Conservation (phyloP, 2,888 invertebrate species). For the Gnatocerus cornutus region DNA sequence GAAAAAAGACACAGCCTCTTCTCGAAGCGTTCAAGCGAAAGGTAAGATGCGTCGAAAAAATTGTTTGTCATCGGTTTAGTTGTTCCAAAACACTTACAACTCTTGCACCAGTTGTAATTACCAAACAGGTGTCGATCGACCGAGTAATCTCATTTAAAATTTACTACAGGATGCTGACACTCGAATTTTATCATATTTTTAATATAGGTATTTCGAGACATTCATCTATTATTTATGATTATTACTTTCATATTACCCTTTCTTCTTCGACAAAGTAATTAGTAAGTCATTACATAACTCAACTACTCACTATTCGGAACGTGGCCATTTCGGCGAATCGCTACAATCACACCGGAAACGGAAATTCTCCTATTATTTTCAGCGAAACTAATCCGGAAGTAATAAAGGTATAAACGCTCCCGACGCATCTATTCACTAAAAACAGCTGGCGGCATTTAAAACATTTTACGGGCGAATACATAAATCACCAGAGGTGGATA, state of each 20-base stretch:
- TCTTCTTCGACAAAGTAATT: conserved; percentile 9
- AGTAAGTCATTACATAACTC: conserved; percentile 6
- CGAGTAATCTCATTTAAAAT: conserved; percentile 34
- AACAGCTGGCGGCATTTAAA: conserved; percentile 33
- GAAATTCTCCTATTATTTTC: conserved; percentile 31
- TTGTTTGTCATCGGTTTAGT: conserved; percentile 40
- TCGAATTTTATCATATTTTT: conserved; percentile 48
- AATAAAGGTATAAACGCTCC: conserved; percentile 54
- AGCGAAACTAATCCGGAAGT: conserved; percentile 55
- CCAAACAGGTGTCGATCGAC: conserved; percentile 37
- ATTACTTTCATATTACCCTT: conserved; percentile 13
- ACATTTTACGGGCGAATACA: conserved; percentile 14
- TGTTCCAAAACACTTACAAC: conserved; percentile 25
- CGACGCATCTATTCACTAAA: conserved; percentile 32
- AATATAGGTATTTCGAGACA: conserved; percentile 35
- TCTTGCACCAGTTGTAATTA: conserved; percentile 25
- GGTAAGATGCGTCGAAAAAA: conserved; percentile 34
- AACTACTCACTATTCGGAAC: conserved; percentile 22
- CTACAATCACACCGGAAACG: conserved; percentile 21
- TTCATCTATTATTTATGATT: conserved; percentile 38
- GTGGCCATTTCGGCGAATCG: conserved; percentile 15
- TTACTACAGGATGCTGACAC: conserved; percentile 48
- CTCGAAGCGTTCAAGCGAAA: conserved; percentile 39
- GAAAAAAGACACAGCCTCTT: conserved; percentile 40
- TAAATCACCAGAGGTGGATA: conserved; percentile 16